Base-by-base conservation (phyloP, 2,113 vertebrate species). In the Cairina moschata region DNA sequence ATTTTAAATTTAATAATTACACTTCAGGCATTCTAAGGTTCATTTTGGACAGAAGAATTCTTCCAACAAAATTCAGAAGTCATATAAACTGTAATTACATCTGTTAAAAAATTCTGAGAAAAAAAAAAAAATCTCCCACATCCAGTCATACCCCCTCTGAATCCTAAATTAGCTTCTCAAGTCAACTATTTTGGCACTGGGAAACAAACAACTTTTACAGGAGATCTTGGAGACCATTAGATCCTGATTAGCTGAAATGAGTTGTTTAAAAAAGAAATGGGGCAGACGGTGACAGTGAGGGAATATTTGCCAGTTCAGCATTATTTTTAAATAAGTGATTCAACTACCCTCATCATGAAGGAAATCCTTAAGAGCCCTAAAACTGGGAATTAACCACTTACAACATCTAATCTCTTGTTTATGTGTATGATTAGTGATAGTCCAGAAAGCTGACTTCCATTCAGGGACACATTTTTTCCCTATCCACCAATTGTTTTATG, bases 301-400 rank as follows among this genome's bases (percentile, higher is more conserved):
- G 31, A 74, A 17, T 86, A 63, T 84, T 81, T 59, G 25, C 36
- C 83, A 78, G 5, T 68, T 66, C 1, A 0, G 28, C 23, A 8
- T 38, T 67, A 84, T 40, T 92, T 79, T 1, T 36, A 90, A 52
- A 38, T 40, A 55, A 74, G 21, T 76, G 21, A 50, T 94, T 94
- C 59, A 92, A 63, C 71, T 15, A 66, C n/a, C 15, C n/a, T 84
- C 6, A 71, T 71, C 68, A 36, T 66, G 79, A 83, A 78, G 36
- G 36, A 94, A 91, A 90, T 79, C 38, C 58, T 77, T 74, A 69
- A 55, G 46, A 88, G 42, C 26, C 31, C 58, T 60, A 32, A 79
- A 77, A 83, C 59, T 81, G 71, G 67, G 20, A 88, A 90, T 93
- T 63, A 91, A 74, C 36, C 52, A 88, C 72, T 88, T 88, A 46